Base-by-base conservation (phyloP, 2,113 vertebrate species). In the Hippolais icterina region DNA sequence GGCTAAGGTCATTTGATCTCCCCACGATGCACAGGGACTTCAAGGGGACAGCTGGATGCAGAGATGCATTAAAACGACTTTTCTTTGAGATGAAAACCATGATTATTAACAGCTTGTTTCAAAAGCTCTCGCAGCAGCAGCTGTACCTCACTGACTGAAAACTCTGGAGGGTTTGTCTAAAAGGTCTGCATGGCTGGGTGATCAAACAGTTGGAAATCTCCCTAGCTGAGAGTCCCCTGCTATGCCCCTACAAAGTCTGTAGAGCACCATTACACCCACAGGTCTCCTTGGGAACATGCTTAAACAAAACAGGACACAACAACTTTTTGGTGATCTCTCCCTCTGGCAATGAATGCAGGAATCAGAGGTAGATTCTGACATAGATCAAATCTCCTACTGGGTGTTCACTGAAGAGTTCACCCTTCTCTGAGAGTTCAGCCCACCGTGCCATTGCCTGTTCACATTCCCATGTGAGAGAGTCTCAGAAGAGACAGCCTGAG, bases 31-130 rank as follows among this genome's bases (percentile, higher is more conserved):
- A 77, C 44, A 77, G 68, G 68, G 83, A 72, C 95, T 97, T 91
- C 75, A 93, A 86, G 88, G 74, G 61, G 91, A 89, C 70, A 96
- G 89, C 89, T 95, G 89, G 89, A 89, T 82, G 77, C 70, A 87
- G 80, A 63, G 57, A 47, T 86, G 68, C 59, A 78, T 95, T 96
- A 65, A 88, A 89, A 47, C 0, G 1, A 33, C 35, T 88, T 72
- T 17, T 65, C 69, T 91, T 63, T 61, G 76, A 86, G 71, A 94
- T 61, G 39, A 90, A 94, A 96, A 59, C 52, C 47, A 37, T 83
- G 75, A 82, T 86, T 93, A 82, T 93, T 91, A 96, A 70, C 2
- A 2, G 46, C 83, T 80, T 94, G 27, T 91, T 94, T 93, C 90
- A 85, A 93, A 97, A 93, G 59, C 60, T 79, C 42, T 54, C 1